Evolutionary conservation across 2,797 vertebrate species (phyloP).

Genomic region (Smutsia temminckii): DNA sequence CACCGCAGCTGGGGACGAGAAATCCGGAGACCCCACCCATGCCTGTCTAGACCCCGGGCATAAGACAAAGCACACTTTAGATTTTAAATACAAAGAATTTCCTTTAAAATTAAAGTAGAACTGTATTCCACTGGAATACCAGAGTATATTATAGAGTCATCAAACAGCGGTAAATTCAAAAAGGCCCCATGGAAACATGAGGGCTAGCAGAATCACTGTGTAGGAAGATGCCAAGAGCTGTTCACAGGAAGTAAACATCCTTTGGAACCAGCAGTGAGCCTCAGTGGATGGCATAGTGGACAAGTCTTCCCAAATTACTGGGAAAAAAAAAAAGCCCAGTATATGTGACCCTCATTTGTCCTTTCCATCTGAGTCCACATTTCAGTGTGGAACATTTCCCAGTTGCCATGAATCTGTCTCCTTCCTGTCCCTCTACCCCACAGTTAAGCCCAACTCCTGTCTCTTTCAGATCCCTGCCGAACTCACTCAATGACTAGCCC

Average conservation of each 20-base stretch:
- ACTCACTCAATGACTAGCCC: neutral
- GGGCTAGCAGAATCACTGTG: conserved; percentile 38
- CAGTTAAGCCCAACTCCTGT: neutral
- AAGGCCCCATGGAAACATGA: conserved; percentile 2
- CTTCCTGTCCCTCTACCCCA: neutral
- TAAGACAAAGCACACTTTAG: neutral
- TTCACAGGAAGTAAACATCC: neutral
- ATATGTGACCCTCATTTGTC: neutral
- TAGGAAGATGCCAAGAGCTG: neutral
- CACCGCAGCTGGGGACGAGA: neutral
- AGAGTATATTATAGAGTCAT: neutral
- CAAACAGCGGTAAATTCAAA: conserved; percentile 1
- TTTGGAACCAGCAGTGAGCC: neutral
- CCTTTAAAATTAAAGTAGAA: conserved; percentile 43
- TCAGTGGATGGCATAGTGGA: neutral
- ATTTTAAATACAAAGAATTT: neutral
- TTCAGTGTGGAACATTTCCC: neutral
- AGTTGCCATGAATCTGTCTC: neutral
- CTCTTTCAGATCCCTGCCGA: neutral
- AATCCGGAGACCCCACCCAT: neutral
- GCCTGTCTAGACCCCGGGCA: neutral
- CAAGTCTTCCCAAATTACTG: neutral
- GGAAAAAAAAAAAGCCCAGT: neutral
- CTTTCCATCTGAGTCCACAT: neutral
- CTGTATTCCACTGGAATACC: conserved; percentile 1